A percentile compares a stretch with the other conserved stretches of the same genome.
These are phyloP conservation scores for Gopherus evgoodei DNA, from an alignment of 2,113 vertebrate species.

Conservation along the genomic window DNA sequence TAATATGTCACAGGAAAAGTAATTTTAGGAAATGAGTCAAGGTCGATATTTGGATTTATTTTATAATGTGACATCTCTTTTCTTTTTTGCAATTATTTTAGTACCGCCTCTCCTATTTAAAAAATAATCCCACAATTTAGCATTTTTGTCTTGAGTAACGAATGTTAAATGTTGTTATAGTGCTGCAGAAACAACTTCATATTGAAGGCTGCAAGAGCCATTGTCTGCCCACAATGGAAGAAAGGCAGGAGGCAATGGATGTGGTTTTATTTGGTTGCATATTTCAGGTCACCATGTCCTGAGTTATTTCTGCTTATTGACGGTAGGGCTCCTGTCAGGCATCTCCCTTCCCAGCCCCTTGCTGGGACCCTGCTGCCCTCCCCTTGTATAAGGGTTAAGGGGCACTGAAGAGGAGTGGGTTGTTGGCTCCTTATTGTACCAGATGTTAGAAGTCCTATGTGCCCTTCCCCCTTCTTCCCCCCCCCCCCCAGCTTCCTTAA, in stretches of 20 bases:
- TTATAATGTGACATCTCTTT: background rate
- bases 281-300: background rate
- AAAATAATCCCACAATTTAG: accelerated
- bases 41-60: background rate
- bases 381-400: background rate
- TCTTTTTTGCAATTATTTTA: background rate
- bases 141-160: background rate
- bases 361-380: background rate
- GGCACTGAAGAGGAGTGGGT: background rate
- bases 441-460: background rate
- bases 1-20: background rate
- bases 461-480: too few relatives aligned
- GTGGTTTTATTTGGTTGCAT: background rate
- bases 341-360: background rate
- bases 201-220: background rate
- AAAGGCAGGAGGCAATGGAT: background rate
- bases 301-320: background rate
- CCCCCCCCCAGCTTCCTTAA: background rate
- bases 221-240: background rate
- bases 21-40: accelerated
- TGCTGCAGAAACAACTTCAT: too few relatives aligned
- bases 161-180: background rate
- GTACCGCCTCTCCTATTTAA: background rate
- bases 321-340: background rate
- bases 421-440: background rate